These are phyloP conservation scores for Cladorhizidae sp. DNA, from an alignment of 37 sponge, comb jelly and placozoan species.

Conservation along the genomic window DNA sequence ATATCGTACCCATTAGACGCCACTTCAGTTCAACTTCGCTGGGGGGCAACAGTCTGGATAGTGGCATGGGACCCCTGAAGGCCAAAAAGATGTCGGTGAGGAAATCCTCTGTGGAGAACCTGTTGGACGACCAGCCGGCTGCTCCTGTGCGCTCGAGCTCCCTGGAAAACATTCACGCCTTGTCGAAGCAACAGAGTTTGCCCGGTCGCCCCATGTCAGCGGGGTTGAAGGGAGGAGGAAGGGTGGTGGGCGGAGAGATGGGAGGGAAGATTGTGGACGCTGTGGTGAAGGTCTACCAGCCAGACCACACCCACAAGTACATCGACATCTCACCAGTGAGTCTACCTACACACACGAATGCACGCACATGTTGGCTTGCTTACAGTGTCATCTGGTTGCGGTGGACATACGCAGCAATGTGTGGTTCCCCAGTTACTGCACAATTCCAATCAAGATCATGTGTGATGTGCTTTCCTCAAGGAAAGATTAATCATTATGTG, in stretches of 20 bases:
- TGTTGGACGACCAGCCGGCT: background rate
- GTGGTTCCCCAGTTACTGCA: no score
- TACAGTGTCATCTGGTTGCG: no score
- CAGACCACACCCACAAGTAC: conserved; percentile 78
- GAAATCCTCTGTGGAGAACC: conserved; percentile 38
- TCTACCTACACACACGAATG: no score
- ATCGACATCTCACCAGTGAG: conserved; percentile 72
- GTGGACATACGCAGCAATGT: no score
- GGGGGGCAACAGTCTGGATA: background rate
- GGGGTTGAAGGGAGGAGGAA: background rate
- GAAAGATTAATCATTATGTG: no score
- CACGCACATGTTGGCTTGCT: no score
- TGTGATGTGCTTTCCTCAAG: no score
- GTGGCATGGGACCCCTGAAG: conserved; percentile 40
- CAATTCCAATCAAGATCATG: no score
- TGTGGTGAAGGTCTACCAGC: conserved; percentile 70
- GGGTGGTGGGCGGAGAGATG: background rate
- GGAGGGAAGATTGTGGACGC: conserved; percentile 42
- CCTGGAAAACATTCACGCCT: conserved; percentile 50
- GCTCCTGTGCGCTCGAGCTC: conserved; percentile 46
- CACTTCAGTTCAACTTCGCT: background rate
- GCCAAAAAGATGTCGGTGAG: conserved; percentile 24
- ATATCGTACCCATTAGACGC: background rate
- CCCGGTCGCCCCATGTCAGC: no score
- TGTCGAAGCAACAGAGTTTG: conserved; percentile 16